Conservation (phyloP, 2,113 vertebrate species). For the Podilymbus podiceps region DNA sequence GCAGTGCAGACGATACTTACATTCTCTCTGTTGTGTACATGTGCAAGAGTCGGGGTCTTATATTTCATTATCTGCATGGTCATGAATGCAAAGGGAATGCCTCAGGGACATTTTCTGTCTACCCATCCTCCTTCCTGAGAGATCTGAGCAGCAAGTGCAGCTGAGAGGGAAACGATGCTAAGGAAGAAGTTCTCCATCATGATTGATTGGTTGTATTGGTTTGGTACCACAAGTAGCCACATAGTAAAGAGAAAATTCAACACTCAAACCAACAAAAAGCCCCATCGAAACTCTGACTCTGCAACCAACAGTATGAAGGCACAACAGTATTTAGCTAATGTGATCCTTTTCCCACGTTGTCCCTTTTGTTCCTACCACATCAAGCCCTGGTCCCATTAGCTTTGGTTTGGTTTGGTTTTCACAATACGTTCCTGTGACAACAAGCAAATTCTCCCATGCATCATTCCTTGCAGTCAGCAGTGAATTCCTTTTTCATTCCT, state of each 20-base stretch:
- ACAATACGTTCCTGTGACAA: background rate
- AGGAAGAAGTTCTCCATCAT: background rate
- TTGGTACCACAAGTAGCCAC: background rate
- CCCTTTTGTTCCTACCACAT: background rate
- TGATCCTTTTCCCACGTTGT: background rate
- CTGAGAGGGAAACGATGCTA: background rate
- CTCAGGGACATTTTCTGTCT: background rate
- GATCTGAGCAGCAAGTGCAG: background rate
- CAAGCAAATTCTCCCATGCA: conserved; percentile 1
- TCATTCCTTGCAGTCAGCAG: background rate
- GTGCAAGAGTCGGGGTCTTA: background rate
- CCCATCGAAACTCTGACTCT: background rate
- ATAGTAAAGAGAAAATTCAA: background rate
- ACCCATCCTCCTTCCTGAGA: background rate
- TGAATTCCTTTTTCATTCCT: background rate
- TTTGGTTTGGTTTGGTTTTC: background rate
- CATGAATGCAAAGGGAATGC: background rate
- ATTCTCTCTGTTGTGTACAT: background rate
- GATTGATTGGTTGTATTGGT: background rate
- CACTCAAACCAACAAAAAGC: background rate
- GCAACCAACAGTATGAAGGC: background rate
- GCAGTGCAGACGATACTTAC: background rate
- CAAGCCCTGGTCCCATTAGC: background rate
- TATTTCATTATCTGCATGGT: background rate
- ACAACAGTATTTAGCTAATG: background rate